A percentile compares a stretch with the other conserved stretches of the same genome.
These are phyloP conservation scores for Novumbra hubbsi DNA, from an alignment of 2,797 vertebrate genomes.

Conservation along the genomic window DNA sequence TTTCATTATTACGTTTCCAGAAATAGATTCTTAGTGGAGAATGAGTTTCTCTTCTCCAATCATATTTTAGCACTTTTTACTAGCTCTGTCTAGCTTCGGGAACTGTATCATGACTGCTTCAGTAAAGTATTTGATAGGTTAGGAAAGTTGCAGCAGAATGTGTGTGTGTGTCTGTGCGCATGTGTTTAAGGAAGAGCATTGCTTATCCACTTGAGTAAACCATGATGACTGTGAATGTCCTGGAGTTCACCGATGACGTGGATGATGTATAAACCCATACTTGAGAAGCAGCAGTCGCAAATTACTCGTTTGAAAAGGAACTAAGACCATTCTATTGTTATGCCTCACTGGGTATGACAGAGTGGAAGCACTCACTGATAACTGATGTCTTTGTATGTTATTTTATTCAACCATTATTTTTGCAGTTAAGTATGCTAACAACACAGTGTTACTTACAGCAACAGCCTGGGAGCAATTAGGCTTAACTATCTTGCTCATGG, in stretches of 20 bases:
- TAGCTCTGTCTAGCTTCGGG: constrained; percentile 64
- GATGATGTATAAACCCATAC: neutral
- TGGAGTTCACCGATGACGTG: constrained; percentile 7
- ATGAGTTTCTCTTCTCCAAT: constrained; percentile 64
- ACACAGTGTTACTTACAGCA: no score
- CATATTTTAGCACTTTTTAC: constrained; percentile 63
- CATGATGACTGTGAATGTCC: constrained; percentile 30
- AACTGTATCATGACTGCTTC: constrained; percentile 38
- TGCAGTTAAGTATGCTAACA: no score
- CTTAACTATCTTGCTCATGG: no score
- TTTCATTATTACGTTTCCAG: constrained; percentile 38
- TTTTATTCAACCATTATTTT: no score
- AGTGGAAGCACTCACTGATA: neutral
- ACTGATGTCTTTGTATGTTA: neutral
- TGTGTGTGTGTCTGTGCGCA: constrained; percentile 20
- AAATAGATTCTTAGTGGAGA: constrained; percentile 49
- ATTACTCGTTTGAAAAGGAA: neutral
- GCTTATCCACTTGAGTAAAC: neutral
- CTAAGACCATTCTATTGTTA: constrained; percentile 2
- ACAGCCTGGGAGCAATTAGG: no score
- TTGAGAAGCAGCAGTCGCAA: neutral
- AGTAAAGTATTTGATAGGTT: constrained; percentile 36
- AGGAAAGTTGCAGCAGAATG: neutral
- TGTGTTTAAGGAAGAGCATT: constrained; percentile 20
- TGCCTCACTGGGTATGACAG: constrained; percentile 17